Base-by-base conservation (phyloP, 2,888 invertebrate species). In the Pachliopta kotzebuea region DNA sequence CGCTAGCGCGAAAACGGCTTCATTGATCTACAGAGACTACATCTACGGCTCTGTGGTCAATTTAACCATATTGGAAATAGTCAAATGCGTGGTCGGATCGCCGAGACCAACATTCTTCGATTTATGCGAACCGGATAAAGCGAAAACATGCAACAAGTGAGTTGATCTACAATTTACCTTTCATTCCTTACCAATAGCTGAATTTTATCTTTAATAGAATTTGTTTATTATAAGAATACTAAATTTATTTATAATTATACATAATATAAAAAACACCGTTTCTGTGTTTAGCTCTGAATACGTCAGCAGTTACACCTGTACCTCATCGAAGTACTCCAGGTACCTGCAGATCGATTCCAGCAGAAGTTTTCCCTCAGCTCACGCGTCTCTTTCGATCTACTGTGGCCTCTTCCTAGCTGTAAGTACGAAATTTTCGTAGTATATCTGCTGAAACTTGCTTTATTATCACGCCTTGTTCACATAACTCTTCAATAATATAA, bases 31-130 rank as follows among this genome's bases (percentile, higher is more conserved):
- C 78, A 88, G 93, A 31, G 94, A 95, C 76, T 95, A 94, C 72
- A 81, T 94, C 8, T 92, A 94, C 66, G 95, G 95, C 0, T 82
- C 94, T 0, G 83, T 93, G 37, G 90, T 94, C 67, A 93, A 94
- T 62, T 81, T 95, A 45, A 88, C 95, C 52, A 80, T 95, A 14
- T 88, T 94, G 21, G 94, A 94, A 77, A 86, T 94, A 26, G 89
- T 93, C 49, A 96, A 96, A 80, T 92, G 94, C 20, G 83, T 95
- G 20, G 92, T 95, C 4, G 95, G 95, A 0, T 95, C 95, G 59
- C 95, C 95, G 0, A 90, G 96, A 66, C 96, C 96, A 0, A 96
- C 95, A 70, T 96, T 96, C 85, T 92, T 96, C 65, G 94, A 95
- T 72, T 93, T 95, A 1, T 96, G 96, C 79, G 83, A 88, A 69